Evolutionary conservation across 2,797 vertebrate genomes (phyloP), one percentile per base, ranked within the genome.

Genomic region (Danionella dracula): DNA sequence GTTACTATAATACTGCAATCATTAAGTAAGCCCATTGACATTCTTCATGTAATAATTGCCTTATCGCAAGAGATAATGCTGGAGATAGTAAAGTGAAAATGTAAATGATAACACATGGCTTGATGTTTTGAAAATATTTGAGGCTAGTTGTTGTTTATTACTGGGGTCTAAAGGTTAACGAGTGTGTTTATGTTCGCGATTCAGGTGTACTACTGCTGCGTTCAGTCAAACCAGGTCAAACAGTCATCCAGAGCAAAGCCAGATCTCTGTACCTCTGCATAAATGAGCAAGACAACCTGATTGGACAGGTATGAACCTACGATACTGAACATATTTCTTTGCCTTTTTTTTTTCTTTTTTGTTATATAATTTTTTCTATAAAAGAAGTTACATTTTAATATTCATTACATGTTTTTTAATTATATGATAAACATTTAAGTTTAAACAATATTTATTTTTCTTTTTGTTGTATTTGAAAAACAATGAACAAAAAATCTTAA

Each of bases 161-260:
- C 46, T 20, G 7, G 4, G 45, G 38, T n/a, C 8, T 41, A n/a
- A 58, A 21, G 31, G 20, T 32, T 16, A 48, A 54, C 17, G 21
- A 41, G 49, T 17, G 31, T 34, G 12, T 34, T 7, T 15, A 5
- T 35, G 31, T 60, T 6, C 9, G 31, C 45, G 8, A 57, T 69
- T 1, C 71, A 91, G 89, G 86, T 84, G 76, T 86, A 63, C 44
- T 91, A 62, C 78, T 87, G 72, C 76, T 89, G 56, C 84, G 84
- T 65, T 81, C 88, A 1, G 69, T 88, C 2, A 71, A 70, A 66
- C 38, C 76, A 4, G 88, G 88, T 1, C 72, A 82, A 10, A 68
- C 82, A 0, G 78, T 85, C 56, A 88, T 90, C 65, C 76, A 32
- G 45, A 85, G 87, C 23, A 70, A 46, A 31, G 67, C 62, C 1